A percentile compares a stretch with the other conserved stretches of the same genome.
These are phyloP conservation scores for Setipinna tenuifilis DNA, from an alignment of 2,797 vertebrate species.

Conservation along the genomic window DNA sequence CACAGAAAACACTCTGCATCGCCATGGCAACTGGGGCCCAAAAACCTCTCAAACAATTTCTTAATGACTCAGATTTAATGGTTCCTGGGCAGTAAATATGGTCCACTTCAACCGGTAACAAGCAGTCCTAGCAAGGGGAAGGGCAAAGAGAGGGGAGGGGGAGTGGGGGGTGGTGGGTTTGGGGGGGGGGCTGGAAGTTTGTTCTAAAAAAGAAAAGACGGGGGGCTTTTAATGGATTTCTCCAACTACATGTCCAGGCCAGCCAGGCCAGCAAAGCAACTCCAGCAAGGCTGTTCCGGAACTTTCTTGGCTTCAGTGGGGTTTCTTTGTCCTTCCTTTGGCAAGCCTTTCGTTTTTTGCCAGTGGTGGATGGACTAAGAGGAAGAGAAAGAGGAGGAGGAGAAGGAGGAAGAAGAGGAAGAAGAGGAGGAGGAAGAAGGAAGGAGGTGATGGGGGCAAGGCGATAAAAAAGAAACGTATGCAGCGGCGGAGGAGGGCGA, in stretches of 20 bases:
- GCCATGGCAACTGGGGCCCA: background rate
- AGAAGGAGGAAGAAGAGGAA: background rate
- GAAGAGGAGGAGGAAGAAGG: background rate
- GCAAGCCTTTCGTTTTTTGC: too few species aligned
- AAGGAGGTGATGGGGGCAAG: background rate
- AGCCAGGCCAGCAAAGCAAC: too few species aligned
- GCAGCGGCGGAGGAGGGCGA: background rate
- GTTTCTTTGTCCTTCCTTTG: background rate
- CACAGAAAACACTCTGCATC: background rate
- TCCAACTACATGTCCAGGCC: background rate
- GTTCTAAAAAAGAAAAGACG: background rate
- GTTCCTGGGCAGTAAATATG: background rate
- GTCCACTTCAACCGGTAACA: conserved; percentile 6
- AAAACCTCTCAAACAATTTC: conserved; percentile 25
- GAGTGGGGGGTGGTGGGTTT: too few species aligned
- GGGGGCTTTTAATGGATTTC: background rate
- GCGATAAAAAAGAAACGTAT: too few species aligned
- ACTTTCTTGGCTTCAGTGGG: background rate
- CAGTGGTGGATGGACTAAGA: too few species aligned
- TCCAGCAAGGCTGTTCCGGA: background rate
- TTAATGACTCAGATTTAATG: conserved; percentile 16
- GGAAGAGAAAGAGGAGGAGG: conserved; percentile 11
- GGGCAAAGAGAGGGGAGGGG: background rate
- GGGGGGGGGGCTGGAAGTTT: too few species aligned
- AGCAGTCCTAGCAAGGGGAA: background rate